A percentile compares a stretch with the other conserved stretches of the same genome.
Evolutionary conservation across 2,113 vertebrate species (phyloP).

Genomic region (Theropithecus gelada): DNA sequence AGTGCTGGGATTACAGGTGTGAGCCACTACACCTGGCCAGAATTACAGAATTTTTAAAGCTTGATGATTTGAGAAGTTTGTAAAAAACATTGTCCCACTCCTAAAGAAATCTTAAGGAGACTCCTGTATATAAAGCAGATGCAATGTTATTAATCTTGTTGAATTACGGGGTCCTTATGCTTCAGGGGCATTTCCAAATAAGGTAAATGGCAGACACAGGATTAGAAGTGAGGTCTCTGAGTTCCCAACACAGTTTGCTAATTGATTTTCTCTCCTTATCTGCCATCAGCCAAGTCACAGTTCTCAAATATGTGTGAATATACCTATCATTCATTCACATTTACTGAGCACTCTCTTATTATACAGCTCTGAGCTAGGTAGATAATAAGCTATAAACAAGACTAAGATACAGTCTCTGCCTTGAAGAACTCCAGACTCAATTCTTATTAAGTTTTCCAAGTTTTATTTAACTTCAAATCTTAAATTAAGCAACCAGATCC

Average conservation of each 20-base stretch:
- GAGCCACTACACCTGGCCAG: not conserved
- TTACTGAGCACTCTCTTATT: not conserved
- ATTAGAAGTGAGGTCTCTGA: not conserved
- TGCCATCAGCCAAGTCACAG: not conserved
- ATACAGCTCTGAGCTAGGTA: not conserved
- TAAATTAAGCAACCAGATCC: constrained; percentile 26
- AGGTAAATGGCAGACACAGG: not conserved
- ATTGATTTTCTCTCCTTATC: not conserved
- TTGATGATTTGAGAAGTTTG: not conserved
- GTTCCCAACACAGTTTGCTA: not conserved
- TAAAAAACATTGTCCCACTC: not conserved
- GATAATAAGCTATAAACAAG: not conserved
- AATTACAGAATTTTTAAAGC: not conserved
- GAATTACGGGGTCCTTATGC: not conserved
- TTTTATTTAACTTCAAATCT: constrained; percentile 36
- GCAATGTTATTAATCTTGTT: not conserved
- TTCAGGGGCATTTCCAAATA: not conserved
- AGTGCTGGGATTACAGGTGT: not conserved
- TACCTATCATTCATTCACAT: constrained; percentile 2
- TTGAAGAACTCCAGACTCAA: constrained; percentile 15
- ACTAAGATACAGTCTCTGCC: not conserved
- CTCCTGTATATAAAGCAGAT: not conserved
- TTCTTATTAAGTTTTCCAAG: not conserved
- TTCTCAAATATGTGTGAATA: not conserved
- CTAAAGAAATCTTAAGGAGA: not conserved